Percentiles rank a stretch among this genome's conserved stretches.
phyloP scores from a whole-genome alignment of 2,113 vertebrate genomes.

The Ammodytes marinus region DNA sequence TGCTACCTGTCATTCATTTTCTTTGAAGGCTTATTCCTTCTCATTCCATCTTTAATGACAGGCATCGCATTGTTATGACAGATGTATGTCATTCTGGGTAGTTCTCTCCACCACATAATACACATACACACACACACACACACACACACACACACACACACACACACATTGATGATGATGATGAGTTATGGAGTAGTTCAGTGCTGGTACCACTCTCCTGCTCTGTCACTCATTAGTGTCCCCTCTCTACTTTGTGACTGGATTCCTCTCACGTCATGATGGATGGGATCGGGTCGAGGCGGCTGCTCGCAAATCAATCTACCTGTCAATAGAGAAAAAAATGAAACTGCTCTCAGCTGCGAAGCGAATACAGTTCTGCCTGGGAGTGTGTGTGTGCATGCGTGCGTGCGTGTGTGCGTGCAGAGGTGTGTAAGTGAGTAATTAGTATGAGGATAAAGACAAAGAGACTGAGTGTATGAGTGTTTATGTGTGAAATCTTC shows the following conservation, averaged over 20 bases:
- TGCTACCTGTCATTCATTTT: not conserved
- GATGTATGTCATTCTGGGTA: constrained; percentile 24
- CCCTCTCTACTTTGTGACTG: constrained; percentile 52
- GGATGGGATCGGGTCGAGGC: constrained; percentile 49
- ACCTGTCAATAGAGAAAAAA: constrained; percentile 53
- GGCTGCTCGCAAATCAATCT: constrained; percentile 68
- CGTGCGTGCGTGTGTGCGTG: not conserved
- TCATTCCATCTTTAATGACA: constrained; percentile 21
- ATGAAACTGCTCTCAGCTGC: constrained; percentile 33
- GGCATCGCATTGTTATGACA: constrained; percentile 20
- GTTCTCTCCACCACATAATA: constrained; percentile 24
- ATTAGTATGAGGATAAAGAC: constrained; percentile 1
- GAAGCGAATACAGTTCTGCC: not conserved
- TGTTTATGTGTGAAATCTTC: constrained; percentile 17
- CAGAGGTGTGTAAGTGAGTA: not conserved
- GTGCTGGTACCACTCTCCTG: constrained; percentile 41
- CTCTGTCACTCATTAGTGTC: constrained; percentile 69
- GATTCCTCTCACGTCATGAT: constrained; percentile 53
- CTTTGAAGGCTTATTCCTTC: not conserved
- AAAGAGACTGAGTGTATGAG: not conserved
- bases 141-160: constrained; percentile 13
- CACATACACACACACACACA: not conserved
- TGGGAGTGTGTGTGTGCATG: not conserved
- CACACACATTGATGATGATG: constrained; percentile 20
- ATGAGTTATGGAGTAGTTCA: constrained; percentile 62